Evolutionary conservation across 2,888 invertebrate species (phyloP).

Genomic region (Alloplasta piceator): DNA sequence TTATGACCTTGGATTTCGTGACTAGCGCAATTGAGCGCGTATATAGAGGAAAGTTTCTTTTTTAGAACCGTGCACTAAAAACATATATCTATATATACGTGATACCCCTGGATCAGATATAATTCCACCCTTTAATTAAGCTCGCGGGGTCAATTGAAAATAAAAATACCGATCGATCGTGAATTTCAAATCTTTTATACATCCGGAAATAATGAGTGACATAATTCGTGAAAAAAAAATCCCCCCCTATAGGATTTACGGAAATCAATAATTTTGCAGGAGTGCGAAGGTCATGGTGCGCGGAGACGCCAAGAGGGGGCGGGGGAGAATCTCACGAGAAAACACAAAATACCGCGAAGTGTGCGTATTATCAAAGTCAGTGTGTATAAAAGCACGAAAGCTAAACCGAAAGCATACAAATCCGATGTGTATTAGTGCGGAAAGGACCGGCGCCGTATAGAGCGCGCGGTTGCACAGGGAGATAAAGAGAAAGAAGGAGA

Average conservation of each 20-base stretch:
- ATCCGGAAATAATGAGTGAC: background rate
- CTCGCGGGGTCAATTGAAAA: background rate
- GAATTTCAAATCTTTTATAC: background rate
- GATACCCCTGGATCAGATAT: conserved; percentile 1
- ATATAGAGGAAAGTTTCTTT: conserved; percentile 23
- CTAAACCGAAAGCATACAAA: background rate
- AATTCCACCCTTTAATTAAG: background rate
- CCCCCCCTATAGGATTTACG: conserved; percentile 28
- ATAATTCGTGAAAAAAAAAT: conserved; percentile 4
- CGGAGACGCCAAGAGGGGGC: conserved; percentile 31
- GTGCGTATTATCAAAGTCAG: background rate
- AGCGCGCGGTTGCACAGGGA: conserved; percentile 24
- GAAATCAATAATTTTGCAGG: conserved; percentile 68
- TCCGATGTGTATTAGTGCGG: conserved; percentile 7
- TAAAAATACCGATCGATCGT: conserved; percentile 1
- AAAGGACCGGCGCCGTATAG: conserved; percentile 55
- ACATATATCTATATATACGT: background rate
- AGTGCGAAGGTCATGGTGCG: conserved; percentile 67
- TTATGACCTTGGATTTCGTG: conserved; percentile 55
- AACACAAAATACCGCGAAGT: conserved; percentile 5
- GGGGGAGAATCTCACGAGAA: background rate
- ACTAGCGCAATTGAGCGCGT: conserved; percentile 35
- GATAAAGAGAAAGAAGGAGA: conserved; percentile 1
- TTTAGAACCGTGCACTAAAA: conserved; percentile 26
- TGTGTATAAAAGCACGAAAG: conserved; percentile 12